These are phyloP conservation scores for Clarias gariepinus DNA, from an alignment of 2,113 vertebrate genomes.

Conservation along the genomic window DNA sequence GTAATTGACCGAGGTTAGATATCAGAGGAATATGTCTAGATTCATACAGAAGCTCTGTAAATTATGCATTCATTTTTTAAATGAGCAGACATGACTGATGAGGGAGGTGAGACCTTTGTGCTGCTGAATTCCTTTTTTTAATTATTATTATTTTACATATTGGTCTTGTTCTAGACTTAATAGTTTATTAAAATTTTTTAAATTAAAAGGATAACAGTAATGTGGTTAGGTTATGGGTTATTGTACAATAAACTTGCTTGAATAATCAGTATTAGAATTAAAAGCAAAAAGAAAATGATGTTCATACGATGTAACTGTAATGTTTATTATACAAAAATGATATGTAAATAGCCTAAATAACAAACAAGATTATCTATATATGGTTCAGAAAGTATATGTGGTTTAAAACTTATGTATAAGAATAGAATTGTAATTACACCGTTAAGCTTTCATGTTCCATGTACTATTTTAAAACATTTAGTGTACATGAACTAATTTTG, in stretches of 20 bases:
- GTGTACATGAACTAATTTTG: no score
- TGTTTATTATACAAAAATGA: conserved; percentile 11
- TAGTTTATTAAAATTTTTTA: neutral
- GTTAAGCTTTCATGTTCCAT: conserved; percentile 36
- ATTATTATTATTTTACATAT: neutral
- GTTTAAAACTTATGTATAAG: conserved; percentile 39
- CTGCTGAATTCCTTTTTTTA: conserved; percentile 14
- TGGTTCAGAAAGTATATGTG: conserved; percentile 38
- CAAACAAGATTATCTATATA: neutral
- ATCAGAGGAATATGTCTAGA: conserved; percentile 51
- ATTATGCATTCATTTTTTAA: conserved; percentile 53
- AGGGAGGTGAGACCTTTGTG: conserved; percentile 43
- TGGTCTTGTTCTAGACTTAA: conserved; percentile 10
- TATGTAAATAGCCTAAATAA: neutral
- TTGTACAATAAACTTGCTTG: neutral
- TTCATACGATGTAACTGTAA: neutral
- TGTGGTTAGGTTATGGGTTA: neutral
- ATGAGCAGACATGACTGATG: conserved; percentile 57
- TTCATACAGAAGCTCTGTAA: conserved; percentile 54
- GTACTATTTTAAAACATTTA: no score
- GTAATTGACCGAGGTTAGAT: conserved; percentile 60
- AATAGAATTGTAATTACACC: conserved; percentile 23
- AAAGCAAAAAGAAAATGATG: neutral
- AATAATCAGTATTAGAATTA: neutral
- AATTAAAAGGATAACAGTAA: neutral